phyloP scores from a whole-genome alignment of 2,888 invertebrate species.

The Ennomos quercinarius region DNA sequence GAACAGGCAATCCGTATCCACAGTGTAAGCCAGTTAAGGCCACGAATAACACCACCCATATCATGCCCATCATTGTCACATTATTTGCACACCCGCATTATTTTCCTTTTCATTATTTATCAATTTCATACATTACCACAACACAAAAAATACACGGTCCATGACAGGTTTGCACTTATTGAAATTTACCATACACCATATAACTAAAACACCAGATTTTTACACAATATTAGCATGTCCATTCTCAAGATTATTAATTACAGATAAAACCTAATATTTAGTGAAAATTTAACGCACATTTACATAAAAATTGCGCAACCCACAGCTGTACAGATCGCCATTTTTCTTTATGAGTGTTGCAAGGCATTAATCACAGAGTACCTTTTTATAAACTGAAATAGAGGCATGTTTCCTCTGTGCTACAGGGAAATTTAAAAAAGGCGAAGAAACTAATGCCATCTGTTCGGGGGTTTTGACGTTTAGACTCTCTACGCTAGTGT shows the following conservation, averaged over 20 bases:
- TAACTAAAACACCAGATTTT: constrained; percentile 58
- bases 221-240: constrained; percentile 62
- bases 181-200: constrained; percentile 59
- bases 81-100: constrained; percentile 79
- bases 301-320: constrained; percentile 85
- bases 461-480: no score
- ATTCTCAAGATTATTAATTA: constrained; percentile 56
- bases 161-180: constrained; percentile 72
- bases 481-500: no score
- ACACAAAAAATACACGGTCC: constrained; percentile 83
- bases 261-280: constrained; percentile 63
- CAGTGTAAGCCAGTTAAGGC: constrained; percentile 75
- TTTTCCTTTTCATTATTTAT: constrained; percentile 82
- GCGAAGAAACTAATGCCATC: no score
- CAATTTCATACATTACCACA: constrained; percentile 79
- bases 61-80: constrained; percentile 78
- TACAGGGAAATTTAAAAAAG: no score
- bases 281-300: constrained; percentile 75
- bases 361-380: no score
- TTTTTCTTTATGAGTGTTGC: constrained; percentile 72
- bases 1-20: constrained; percentile 75
- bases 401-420: no score
- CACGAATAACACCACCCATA: constrained; percentile 81
- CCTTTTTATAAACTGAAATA: no score
- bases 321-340: constrained; percentile 83